A percentile compares a stretch with the other conserved stretches of the same genome.
Evolutionary conservation across 2,113 vertebrate species (phyloP).

Genomic region (Atractosteus spatula): DNA sequence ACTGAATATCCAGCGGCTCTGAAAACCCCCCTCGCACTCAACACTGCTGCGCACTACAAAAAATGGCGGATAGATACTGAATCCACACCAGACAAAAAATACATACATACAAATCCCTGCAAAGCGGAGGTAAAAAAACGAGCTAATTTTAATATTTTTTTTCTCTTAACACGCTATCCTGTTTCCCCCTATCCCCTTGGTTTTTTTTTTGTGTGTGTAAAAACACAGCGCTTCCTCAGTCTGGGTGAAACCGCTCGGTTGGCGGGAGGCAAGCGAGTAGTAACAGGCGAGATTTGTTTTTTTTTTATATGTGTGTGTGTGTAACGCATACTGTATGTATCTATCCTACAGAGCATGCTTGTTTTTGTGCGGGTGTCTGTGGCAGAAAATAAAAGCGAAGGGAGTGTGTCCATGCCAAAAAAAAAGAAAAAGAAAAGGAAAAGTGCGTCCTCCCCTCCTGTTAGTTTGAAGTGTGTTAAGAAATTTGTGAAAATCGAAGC

Average conservation of each 20-base stretch:
- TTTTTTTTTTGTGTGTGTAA: neutral
- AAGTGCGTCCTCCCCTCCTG: no score
- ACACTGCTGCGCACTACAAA: conserved; percentile 23
- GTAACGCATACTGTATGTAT: no score
- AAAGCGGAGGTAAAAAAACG: conserved; percentile 57
- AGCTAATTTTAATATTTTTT: conserved; percentile 24
- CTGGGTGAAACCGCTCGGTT: no score
- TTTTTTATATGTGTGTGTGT: no score
- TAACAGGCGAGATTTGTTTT: no score
- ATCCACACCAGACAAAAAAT: conserved; percentile 55
- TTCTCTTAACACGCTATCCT: conserved; percentile 12
- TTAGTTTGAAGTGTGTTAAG: neutral
- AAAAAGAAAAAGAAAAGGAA: no score
- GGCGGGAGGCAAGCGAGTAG: no score
- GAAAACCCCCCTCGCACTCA: conserved; percentile 9
- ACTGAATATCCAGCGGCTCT: neutral
- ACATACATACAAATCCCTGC: conserved; percentile 46
- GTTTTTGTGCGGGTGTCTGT: neutral
- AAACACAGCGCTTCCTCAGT: neutral
- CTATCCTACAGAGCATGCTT: conserved; percentile 7
- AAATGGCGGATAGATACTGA: conserved; percentile 71
- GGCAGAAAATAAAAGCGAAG: neutral
- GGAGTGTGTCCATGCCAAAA: neutral
- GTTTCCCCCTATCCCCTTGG: neutral
- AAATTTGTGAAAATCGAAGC: neutral